Percentiles rank a stretch among this genome's conserved stretches.
Evolutionary conservation across 1,140 invertebrate species (phyloP).

Genomic region (Eriocheir sinensis): DNA sequence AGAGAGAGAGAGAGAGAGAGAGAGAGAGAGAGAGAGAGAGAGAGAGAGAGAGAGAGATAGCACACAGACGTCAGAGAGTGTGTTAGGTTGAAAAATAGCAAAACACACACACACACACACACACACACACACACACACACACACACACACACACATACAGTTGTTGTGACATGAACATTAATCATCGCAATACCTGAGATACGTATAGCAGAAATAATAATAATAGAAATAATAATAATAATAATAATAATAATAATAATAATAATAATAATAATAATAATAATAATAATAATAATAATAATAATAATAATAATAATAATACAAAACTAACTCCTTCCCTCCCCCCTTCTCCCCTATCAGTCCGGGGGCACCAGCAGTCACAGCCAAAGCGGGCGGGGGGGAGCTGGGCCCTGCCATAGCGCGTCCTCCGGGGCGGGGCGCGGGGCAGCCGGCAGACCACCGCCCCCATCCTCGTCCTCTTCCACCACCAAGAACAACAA

Average conservation of each 20-base stretch:
- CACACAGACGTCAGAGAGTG: too few species aligned
- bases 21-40: too few species aligned
- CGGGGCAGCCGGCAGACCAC: neutral
- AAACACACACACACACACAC: neutral
- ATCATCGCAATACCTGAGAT: too few species aligned
- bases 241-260: conserved; percentile 9
- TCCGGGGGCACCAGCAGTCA: conserved; percentile 56
- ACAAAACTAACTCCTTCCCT: neutral
- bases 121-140: conserved; percentile 47
- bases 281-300: neutral
- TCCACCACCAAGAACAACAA: conserved; percentile 70
- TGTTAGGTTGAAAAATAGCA: too few species aligned
- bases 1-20: too few species aligned
- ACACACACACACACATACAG: too few species aligned
- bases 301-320: neutral
- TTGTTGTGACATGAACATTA: too few species aligned
- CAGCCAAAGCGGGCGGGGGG: neutral
- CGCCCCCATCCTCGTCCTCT: conserved; percentile 56
- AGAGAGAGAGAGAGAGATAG: neutral
- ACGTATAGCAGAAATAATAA: too few species aligned
- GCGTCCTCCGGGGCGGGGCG: neutral
- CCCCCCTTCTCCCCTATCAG: neutral
- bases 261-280: conserved; percentile 9
- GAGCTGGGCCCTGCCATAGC: neutral
- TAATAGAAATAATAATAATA: conserved; percentile 26